Evolutionary conservation across 2,797 vertebrate genomes (phyloP).

Genomic region (Amblyopsis hoosieri): DNA sequence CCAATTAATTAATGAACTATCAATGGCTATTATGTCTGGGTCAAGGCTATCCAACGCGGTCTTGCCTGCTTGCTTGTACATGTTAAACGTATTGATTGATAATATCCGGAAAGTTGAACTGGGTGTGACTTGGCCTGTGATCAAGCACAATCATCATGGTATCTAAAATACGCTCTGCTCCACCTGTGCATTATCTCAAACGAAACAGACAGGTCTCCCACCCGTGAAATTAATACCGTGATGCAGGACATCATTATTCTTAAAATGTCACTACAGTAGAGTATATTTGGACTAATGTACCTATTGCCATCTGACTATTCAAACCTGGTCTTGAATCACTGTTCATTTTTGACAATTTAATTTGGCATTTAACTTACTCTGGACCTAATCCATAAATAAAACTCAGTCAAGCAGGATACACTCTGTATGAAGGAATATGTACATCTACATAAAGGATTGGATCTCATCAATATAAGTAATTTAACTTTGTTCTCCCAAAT

Average conservation of each 20-base stretch:
- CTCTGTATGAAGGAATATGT: not conserved
- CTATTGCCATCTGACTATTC: not conserved
- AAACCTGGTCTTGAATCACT: no score
- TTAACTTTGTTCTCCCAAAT: not conserved
- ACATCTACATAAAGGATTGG: not conserved
- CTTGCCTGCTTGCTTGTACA: slow-evolving; percentile 1
- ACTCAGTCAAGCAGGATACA: not conserved
- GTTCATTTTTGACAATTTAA: not conserved
- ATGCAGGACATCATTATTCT: no score
- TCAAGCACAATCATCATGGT: slow-evolving; percentile 15
- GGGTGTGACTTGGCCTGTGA: slow-evolving; percentile 62
- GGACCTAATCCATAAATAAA: not conserved
- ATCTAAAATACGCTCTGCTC: not conserved
- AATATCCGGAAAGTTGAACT: slow-evolving; percentile 26
- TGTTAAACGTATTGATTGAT: slow-evolving; percentile 8
- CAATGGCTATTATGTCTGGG: no score
- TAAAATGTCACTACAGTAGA: no score
- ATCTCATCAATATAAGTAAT: no score
- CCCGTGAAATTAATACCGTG: no score
- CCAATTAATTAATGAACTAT: not conserved
- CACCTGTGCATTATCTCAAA: not conserved
- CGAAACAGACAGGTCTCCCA: not conserved
- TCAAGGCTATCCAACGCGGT: not conserved
- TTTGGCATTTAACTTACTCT: not conserved
- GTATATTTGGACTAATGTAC: no score